Base-by-base conservation (phyloP, 2,888 invertebrate genomes). In the Argyresthia goedartella region DNA sequence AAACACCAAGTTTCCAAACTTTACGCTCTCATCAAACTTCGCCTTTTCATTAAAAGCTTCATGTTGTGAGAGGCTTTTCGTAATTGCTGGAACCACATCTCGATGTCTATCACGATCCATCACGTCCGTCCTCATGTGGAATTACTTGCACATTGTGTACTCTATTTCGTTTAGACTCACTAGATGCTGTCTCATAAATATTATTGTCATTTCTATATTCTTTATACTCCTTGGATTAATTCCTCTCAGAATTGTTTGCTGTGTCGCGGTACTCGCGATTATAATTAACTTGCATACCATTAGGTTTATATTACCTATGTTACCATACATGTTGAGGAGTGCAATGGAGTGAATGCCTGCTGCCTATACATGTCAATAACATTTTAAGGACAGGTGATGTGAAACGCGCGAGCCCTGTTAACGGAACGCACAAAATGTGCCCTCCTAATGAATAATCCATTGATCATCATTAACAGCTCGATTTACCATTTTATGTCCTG, bases 11-110 rank as follows among this genome's bases (percentile, higher is more conserved):
- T 60, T 63, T 64, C 55, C 54, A 57, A 69, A 72, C 57, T 74
- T 70, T 61, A 65, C 64, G 68, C 69, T 64, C 64, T 66, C 59
- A 63, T 63, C 60, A 60, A 61, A 61, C 56, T 58, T 60, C 53
- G 65, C 64, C 63, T 56, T 59, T 61, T 62, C 50, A 60, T 61
- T 59, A 59, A 51, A 53, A 47, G 53, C 47, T 50, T 54, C 54
- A 16, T 57, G 57, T 56, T 52, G 57, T 55, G 53, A 59, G 53
- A 59, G 66, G 66, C 66, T 70, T 69, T 72, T 64, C 60, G 69
- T 69, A 68, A 73, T 72, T 71, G 66, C 64, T 56, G 57, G 10
- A 36, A 44, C 51, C 39, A 35, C 51, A 16, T 50, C 50, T 25
- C 25, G 25, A 25, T 25, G 25, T 25, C 25, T 25, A 25, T 25